Percentiles rank a stretch among this genome's conserved stretches.
phyloP scores from a whole-genome alignment of 2,113 vertebrate species.

The Acinonyx jubatus region DNA sequence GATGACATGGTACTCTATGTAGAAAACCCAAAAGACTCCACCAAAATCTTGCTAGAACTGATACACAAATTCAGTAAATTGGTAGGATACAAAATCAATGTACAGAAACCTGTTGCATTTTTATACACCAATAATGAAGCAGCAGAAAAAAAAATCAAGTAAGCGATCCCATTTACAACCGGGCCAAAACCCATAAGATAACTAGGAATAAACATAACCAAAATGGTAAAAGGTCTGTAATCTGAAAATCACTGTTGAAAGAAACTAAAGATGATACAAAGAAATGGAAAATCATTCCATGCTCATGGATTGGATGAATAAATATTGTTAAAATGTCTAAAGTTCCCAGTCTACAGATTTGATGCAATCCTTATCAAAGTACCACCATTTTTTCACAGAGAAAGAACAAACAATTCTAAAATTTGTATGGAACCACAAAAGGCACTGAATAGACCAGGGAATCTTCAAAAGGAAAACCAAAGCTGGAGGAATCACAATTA shows the following conservation, averaged over 20 bases:
- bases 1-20: neutral
- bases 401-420: neutral
- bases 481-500: neutral
- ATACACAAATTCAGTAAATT: neutral
- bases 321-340: neutral
- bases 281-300: neutral
- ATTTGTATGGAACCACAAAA: neutral
- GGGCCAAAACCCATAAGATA: neutral
- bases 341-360: neutral
- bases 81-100: neutral
- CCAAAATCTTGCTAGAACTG: neutral
- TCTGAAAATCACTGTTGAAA: neutral
- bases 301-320: neutral
- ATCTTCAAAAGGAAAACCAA: neutral
- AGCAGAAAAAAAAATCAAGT: neutral
- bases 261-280: neutral
- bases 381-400: neutral
- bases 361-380: neutral
- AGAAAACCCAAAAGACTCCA: neutral
- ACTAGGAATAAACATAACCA: neutral
- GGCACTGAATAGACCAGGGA: neutral
- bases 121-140: neutral
- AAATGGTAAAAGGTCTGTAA: neutral
- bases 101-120: neutral
- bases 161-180: neutral